These are phyloP conservation scores for Ladona fulva DNA, from an alignment of 1,140 invertebrate genomes.

Conservation along the genomic window DNA sequence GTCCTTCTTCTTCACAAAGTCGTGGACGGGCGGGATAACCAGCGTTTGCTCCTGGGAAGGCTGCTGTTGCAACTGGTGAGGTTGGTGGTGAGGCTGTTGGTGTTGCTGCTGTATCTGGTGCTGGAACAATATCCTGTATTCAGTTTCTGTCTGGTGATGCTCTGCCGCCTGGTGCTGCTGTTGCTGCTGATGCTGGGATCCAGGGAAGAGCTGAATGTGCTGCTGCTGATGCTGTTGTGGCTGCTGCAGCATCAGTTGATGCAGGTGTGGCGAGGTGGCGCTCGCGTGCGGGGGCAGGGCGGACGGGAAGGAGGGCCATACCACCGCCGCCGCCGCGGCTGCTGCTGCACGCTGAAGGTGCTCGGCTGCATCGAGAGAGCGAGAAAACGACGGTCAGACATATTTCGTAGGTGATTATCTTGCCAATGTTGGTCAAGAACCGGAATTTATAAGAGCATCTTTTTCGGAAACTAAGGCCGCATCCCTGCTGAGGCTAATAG, in stretches of 20 bases:
- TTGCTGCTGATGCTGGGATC: constrained; percentile 12
- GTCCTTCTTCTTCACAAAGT: constrained; percentile 14
- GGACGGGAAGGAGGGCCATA: constrained; percentile 10
- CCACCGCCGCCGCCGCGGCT: constrained; percentile 43
- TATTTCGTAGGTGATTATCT: constrained; percentile 24
- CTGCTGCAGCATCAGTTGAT: background rate
- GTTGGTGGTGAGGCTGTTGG: constrained; percentile 40
- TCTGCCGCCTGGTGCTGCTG: background rate
- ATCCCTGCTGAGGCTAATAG: too few species aligned
- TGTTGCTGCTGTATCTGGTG: constrained; percentile 44
- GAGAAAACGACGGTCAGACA: background rate
- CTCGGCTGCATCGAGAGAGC: constrained; percentile 39
- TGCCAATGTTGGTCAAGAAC: too few species aligned
- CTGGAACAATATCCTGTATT: constrained; percentile 26
- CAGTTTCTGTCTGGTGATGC: constrained; percentile 13
- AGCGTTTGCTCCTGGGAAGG: constrained; percentile 40
- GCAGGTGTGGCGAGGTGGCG: background rate
- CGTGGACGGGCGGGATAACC: background rate
- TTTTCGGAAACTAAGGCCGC: too few species aligned
- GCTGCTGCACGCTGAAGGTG: constrained; percentile 65
- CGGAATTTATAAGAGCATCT: too few species aligned
- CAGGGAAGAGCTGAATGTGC: constrained; percentile 18
- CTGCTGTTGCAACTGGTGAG: constrained; percentile 45
- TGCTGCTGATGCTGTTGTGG: constrained; percentile 33
- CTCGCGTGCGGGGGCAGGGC: background rate